phyloP scores from a whole-genome alignment of 1,140 invertebrate genomes.

The Theocolax elegans region DNA sequence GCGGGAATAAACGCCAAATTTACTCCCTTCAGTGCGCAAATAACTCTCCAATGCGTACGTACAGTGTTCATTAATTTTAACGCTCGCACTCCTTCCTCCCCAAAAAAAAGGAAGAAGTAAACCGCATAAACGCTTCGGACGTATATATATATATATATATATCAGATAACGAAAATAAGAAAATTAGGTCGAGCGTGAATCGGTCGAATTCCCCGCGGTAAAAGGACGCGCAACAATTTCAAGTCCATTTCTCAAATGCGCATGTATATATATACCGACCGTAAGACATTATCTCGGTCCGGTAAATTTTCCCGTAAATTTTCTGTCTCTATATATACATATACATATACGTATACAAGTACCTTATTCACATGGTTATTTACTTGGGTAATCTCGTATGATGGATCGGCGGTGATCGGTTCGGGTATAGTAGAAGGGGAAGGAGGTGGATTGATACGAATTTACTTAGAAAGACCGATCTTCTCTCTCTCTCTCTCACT shows the following conservation, averaged over 20 bases:
- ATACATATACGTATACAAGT: no score
- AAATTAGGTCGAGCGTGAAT: neutral
- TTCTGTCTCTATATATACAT: no score
- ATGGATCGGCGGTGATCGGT: conserved; percentile 57
- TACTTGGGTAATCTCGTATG: conserved; percentile 60
- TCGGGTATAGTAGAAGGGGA: no score
- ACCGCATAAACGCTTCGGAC: neutral
- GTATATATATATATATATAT: conserved; percentile 9
- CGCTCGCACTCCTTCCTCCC: no score
- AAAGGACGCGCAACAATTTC: conserved; percentile 8
- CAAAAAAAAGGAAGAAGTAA: no score
- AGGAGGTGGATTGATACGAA: conserved; percentile 56
- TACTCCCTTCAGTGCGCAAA: no score
- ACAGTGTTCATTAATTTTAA: no score
- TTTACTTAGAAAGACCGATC: conserved; percentile 63
- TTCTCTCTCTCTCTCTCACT: conserved; percentile 45
- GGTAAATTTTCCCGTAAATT: neutral
- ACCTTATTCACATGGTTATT: conserved; percentile 45
- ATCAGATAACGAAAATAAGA: neutral
- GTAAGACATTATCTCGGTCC: no score
- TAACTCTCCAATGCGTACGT: no score
- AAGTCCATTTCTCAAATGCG: neutral
- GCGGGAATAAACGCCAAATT: no score
- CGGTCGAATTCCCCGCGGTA: no score
- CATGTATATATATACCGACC: no score